These are phyloP conservation scores for Strigops habroptila DNA, from an alignment of 2,113 vertebrate genomes.

Conservation along the genomic window DNA sequence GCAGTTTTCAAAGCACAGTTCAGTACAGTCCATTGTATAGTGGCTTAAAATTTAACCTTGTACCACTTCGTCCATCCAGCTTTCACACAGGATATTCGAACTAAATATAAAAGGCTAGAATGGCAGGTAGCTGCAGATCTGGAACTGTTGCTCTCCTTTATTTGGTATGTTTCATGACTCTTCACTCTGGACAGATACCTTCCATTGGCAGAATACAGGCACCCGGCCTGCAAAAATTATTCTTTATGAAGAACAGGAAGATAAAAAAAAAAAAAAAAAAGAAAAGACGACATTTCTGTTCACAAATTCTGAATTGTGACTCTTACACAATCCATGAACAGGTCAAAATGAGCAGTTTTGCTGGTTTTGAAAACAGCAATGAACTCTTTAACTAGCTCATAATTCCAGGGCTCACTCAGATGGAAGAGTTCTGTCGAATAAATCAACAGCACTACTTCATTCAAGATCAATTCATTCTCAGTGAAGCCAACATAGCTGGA, in stretches of 20 bases:
- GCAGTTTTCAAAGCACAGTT: not conserved
- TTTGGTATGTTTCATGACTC: not conserved
- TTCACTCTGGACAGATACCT: not conserved
- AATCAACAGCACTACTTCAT: not conserved
- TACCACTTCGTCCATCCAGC: not conserved
- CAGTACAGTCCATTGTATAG: not conserved
- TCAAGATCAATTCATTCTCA: not conserved
- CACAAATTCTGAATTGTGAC: not conserved
- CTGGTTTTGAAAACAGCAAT: not conserved
- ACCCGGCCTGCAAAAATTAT: not conserved
- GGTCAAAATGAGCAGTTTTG: not conserved
- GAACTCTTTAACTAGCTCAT: not conserved
- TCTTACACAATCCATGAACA: not conserved
- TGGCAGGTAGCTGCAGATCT: not conserved
- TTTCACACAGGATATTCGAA: not conserved
- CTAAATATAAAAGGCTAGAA: not conserved
- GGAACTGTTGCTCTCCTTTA: not conserved
- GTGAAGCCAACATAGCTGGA: not conserved
- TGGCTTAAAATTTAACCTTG: not conserved
- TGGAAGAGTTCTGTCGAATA: not conserved
- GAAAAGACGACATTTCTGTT: not conserved
- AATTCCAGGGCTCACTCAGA: not conserved
- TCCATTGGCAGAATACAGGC: not conserved
- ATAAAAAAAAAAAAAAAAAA: not conserved
- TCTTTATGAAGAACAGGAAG: not conserved